phyloP scores from a whole-genome alignment of 2,113 vertebrate genomes.

The Andinoacara biseriatus region DNA sequence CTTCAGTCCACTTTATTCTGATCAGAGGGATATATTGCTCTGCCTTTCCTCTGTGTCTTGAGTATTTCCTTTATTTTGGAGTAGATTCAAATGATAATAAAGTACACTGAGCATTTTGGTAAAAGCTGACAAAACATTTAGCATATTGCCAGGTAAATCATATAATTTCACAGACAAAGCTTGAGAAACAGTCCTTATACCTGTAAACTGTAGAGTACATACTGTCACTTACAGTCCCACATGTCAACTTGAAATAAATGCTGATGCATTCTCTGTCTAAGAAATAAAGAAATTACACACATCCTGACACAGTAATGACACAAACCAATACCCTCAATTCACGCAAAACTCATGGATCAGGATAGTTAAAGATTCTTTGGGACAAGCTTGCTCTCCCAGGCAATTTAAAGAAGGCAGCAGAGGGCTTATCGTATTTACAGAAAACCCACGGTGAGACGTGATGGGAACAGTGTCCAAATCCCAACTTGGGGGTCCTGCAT shows the following conservation, averaged over 20 bases:
- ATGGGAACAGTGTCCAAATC: not conserved
- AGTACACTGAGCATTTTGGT: no score
- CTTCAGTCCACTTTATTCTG: not conserved
- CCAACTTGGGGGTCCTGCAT: not conserved
- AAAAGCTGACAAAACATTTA: no score
- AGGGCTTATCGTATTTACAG: not conserved
- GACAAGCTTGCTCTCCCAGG: not conserved
- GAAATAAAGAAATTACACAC: not conserved
- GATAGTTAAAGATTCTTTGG: not conserved
- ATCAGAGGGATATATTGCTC: not conserved
- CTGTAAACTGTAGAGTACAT: no score
- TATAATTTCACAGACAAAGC: no score
- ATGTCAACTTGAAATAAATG: no score
- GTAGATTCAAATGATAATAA: no score
- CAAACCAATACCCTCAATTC: not conserved
- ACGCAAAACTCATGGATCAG: not conserved
- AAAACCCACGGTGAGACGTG: not conserved
- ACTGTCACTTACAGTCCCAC: no score
- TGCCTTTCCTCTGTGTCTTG: no score
- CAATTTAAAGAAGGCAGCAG: not conserved
- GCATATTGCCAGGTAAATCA: no score
- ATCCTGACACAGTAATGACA: not conserved
- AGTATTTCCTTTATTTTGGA: no score
- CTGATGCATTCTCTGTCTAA: no score
- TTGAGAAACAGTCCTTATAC: no score